These are phyloP conservation scores for Actenoides lindsayi DNA, from an alignment of 2,113 vertebrate species.

Conservation along the genomic window DNA sequence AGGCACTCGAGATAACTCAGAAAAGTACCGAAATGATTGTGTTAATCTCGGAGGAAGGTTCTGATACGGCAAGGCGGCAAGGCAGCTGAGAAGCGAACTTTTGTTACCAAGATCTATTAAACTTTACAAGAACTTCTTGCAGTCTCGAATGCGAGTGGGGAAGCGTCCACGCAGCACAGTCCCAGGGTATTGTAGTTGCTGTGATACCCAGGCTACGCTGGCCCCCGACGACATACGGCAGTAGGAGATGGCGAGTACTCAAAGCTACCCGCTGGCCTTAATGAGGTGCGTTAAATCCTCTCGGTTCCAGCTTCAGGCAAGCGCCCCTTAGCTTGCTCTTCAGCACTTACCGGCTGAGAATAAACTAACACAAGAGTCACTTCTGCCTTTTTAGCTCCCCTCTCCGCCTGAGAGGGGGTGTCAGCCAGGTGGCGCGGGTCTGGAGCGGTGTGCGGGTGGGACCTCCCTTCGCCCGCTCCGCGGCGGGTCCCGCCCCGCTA, in stretches of 20 bases:
- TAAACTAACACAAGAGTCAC: rapidly evolving
- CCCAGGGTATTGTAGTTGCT: background rate
- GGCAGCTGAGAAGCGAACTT: background rate
- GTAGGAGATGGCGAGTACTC: rapidly evolving
- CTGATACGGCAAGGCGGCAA: rapidly evolving
- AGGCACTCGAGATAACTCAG: background rate
- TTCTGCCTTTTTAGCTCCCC: rapidly evolving
- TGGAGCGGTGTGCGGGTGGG: rapidly evolving
- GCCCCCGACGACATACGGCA: background rate
- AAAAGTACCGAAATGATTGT: background rate
- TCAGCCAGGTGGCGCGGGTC: rapidly evolving
- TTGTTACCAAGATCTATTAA: background rate
- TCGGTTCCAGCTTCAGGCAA: rapidly evolving
- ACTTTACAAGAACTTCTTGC: background rate
- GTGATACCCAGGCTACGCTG: rapidly evolving
- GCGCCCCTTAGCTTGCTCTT: background rate
- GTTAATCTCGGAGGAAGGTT: background rate
- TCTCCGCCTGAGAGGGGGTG: background rate
- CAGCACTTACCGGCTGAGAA: background rate
- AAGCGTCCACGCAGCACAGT: rapidly evolving
- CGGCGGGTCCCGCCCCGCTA: rapidly evolving
- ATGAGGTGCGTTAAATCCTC: rapidly evolving
- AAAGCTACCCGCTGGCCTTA: background rate
- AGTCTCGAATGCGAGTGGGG: rapidly evolving
- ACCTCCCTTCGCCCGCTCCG: background rate